Conservation (phyloP, 2,888 invertebrate genomes). For the Parelbella ahira region DNA sequence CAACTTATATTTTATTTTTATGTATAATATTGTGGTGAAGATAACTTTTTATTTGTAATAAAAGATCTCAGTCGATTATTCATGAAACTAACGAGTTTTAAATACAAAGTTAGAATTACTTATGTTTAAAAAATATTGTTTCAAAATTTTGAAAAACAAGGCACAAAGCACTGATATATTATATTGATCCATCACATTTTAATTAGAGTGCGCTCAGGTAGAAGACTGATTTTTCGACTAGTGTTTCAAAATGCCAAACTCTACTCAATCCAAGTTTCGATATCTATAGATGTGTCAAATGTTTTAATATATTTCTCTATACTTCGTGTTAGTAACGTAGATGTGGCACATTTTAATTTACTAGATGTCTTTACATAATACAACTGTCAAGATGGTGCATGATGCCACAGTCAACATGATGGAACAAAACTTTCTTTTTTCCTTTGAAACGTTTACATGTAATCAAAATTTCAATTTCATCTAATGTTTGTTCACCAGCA, state of each 20-base stretch:
- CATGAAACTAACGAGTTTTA: too few species aligned
- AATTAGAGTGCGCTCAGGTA: constrained; percentile 62
- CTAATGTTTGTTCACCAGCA: constrained; percentile 16
- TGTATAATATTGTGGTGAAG: constrained; percentile 11
- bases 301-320: constrained; percentile 6
- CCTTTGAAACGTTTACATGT: too few species aligned
- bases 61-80: constrained; percentile 3
- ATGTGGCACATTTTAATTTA: constrained; percentile 44
- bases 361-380: too few species aligned
- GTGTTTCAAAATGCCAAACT: constrained; percentile 46
- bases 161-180: constrained; percentile 26
- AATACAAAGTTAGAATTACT: constrained; percentile 2
- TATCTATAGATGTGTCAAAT: constrained; percentile 23
- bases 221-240: constrained; percentile 73
- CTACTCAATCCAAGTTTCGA: constrained; percentile 36
- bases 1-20: constrained; percentile 17
- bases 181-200: constrained; percentile 11
- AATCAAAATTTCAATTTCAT: too few species aligned
- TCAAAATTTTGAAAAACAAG: background rate
- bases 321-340: constrained; percentile 32
- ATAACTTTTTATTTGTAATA: constrained; percentile 6
- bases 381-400: too few species aligned
- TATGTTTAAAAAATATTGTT: too few species aligned
- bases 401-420: too few species aligned
- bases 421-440: too few species aligned